Evolutionary conservation across 2,113 vertebrate genomes (phyloP).

Genomic region (Alethe castanea): DNA sequence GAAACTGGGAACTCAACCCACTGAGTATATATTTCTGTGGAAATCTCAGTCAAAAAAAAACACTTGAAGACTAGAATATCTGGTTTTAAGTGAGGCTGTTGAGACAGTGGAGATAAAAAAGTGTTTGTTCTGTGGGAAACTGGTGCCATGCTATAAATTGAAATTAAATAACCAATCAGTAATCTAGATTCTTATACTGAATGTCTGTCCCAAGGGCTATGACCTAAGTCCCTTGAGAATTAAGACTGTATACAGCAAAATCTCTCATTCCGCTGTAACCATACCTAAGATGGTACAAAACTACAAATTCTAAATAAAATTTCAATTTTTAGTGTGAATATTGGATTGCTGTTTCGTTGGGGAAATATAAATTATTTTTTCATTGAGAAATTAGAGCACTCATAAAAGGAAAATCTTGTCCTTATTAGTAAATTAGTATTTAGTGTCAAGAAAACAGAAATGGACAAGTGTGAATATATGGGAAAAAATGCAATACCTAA

Average conservation of each 20-base stretch:
- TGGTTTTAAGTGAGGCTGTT: neutral
- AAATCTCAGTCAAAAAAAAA: neutral
- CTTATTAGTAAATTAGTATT: neutral
- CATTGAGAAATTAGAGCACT: neutral
- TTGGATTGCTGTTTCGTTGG: neutral
- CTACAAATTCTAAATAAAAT: neutral
- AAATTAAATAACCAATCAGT: neutral
- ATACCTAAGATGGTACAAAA: neutral
- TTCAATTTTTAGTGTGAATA: neutral
- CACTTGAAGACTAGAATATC: neutral
- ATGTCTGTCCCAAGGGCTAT: neutral
- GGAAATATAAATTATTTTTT: neutral
- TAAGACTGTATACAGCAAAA: neutral
- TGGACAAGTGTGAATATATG: neutral
- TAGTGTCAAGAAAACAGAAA: neutral
- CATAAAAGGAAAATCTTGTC: neutral
- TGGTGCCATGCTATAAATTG: neutral
- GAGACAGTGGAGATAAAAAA: neutral
- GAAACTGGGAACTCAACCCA: neutral
- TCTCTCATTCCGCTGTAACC: neutral
- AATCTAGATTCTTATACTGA: neutral
- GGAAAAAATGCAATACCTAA: neutral
- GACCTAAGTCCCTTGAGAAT: neutral
- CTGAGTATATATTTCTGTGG: neutral
- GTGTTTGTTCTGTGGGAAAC: neutral